Conservation (phyloP, 2,888 invertebrate genomes). For the Eristalinus aeneus region DNA sequence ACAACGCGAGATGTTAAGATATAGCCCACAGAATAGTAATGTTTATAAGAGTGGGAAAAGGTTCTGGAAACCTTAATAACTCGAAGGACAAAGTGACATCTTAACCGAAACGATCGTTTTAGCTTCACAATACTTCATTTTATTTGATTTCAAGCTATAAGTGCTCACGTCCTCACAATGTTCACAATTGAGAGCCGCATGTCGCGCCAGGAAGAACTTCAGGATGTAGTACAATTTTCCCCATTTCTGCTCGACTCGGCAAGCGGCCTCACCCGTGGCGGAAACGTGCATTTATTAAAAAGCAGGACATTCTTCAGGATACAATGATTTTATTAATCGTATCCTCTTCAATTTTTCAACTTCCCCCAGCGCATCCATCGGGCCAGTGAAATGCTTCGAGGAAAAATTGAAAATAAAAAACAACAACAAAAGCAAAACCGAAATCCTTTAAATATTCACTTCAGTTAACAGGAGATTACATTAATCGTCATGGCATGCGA, state of each 20-base stretch:
- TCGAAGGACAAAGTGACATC: too few species aligned
- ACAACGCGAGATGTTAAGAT: too few species aligned
- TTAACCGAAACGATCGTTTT: too few species aligned
- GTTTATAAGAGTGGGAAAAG: too few species aligned
- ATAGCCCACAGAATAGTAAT: too few species aligned
- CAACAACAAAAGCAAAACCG: neutral
- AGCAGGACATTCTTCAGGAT: neutral
- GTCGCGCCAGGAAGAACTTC: neutral
- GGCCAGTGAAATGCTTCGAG: neutral
- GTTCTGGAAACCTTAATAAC: too few species aligned
- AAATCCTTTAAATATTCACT: conserved; percentile 58
- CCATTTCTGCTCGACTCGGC: neutral
- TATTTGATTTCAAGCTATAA: too few species aligned
- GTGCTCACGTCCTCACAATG: too few species aligned
- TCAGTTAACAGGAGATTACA: conserved; percentile 63
- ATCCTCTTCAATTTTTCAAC: neutral
- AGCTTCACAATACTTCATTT: too few species aligned
- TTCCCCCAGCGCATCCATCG: neutral
- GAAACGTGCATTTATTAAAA: neutral
- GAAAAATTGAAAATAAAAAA: conserved; percentile 8
- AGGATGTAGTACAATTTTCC: neutral
- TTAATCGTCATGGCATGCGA: conserved; percentile 54
- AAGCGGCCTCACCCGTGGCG: neutral
- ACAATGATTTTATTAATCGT: neutral
- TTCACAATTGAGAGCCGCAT: neutral